Conservation (phyloP, 2,888 invertebrate species). For the Aphodius granarius region DNA sequence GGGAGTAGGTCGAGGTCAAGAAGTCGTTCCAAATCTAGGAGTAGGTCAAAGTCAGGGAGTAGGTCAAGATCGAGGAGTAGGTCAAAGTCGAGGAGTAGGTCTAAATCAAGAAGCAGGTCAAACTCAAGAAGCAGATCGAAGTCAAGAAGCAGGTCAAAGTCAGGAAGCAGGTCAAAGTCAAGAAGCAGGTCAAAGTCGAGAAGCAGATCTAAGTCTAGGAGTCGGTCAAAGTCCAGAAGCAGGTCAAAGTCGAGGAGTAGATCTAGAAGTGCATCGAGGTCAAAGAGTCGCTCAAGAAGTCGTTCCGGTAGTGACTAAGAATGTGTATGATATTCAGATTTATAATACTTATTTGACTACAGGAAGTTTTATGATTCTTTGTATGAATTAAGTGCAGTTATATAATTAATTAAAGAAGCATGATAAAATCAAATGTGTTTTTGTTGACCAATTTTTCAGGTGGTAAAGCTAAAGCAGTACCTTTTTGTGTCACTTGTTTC, state of each 20-base stretch:
- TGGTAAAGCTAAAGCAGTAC: not conserved
- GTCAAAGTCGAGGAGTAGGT: constrained; percentile 44
- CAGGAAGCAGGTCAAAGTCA: constrained; percentile 39
- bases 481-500: too few relatives aligned
- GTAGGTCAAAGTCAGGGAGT: constrained; percentile 33
- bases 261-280: constrained; percentile 50
- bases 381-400: constrained; percentile 42
- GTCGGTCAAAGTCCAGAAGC: constrained; percentile 39
- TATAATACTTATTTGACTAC: not conserved
- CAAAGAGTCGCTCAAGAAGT: constrained; percentile 51
- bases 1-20: constrained; percentile 44
- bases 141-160: constrained; percentile 40
- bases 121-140: constrained; percentile 49
- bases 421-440: constrained; percentile 33
- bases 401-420: constrained; percentile 32
- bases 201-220: constrained; percentile 49
- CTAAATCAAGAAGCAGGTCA: constrained; percentile 50
- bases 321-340: not conserved
- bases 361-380: not conserved
- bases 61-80: constrained; percentile 44
- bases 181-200: constrained; percentile 43
- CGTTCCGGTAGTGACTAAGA: constrained; percentile 43
- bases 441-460: not conserved
- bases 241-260: constrained; percentile 44
- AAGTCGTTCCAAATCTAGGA: constrained; percentile 42